Percentiles rank a stretch among this genome's conserved stretches.
phyloP scores from a whole-genome alignment of 92 coral and sea anemone genomes.

The Zoanthus sociatus region DNA sequence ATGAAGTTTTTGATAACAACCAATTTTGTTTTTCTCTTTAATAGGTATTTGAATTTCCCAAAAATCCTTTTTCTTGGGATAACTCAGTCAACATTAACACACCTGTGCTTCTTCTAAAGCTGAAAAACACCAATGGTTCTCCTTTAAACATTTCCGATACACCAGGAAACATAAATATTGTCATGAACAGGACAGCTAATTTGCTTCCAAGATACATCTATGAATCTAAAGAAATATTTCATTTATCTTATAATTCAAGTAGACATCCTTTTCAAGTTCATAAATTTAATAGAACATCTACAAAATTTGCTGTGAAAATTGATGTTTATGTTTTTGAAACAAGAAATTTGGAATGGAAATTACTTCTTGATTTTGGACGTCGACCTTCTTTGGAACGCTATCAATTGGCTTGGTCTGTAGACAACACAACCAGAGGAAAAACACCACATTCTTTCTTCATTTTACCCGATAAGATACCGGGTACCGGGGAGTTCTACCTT shows the following conservation, averaged over 20 bases:
- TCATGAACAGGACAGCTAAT: conserved; percentile 16
- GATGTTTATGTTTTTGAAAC: conserved; percentile 58
- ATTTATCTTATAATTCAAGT: conserved; percentile 13
- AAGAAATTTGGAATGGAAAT: conserved; percentile 54
- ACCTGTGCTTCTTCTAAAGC: conserved; percentile 56
- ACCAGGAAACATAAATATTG: conserved; percentile 50
- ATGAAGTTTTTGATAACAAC: neutral
- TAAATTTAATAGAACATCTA: conserved; percentile 58
- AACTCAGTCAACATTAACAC: conserved; percentile 58
- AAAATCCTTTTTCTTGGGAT: conserved; percentile 66
- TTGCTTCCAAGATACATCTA: neutral
- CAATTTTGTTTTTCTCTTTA: neutral
- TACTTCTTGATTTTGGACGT: conserved; percentile 57
- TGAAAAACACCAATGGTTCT: conserved; percentile 60
- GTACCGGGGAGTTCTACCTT: conserved; percentile 49
- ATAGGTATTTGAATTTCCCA: conserved; percentile 67
- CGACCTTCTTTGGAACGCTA: conserved; percentile 47
- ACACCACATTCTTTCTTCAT: conserved; percentile 27
- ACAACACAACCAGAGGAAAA: conserved; percentile 35
- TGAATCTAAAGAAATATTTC: neutral
- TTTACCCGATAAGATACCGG: conserved; percentile 5
- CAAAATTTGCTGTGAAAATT: conserved; percentile 59
- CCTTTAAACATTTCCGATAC: conserved; percentile 49
- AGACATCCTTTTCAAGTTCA: conserved; percentile 44
- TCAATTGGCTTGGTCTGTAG: conserved; percentile 57